Base-by-base conservation (phyloP, 2,113 vertebrate species). In the Grantiella picta region DNA sequence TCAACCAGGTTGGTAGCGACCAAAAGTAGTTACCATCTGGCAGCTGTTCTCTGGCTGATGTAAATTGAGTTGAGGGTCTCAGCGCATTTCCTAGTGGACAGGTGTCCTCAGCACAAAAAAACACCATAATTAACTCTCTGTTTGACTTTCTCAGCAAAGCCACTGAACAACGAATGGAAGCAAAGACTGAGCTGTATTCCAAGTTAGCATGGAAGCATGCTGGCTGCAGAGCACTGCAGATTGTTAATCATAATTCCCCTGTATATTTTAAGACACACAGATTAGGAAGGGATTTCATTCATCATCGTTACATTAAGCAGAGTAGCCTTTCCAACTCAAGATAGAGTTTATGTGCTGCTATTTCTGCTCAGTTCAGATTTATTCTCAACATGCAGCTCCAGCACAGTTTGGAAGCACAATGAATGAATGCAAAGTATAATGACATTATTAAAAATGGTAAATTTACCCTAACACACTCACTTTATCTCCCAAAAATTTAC, bases 1-100 rank as follows among this genome's bases (percentile, higher is more conserved):
- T 96, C 94, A 96, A 92, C 94, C 96, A 97, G 91, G 96, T 97
- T 95, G 94, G 84, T 91, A 91, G 86, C 61, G 92, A 95, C 85
- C 94, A 90, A 96, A 95, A 96, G 95, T 90, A 95, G 96, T 97
- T 95, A 94, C 96, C 95, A 96, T 96, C 94, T 96, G 95, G 96
- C 95, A 97, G 96, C 96, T 97, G 96, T 97, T 97, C 90, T 65
- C 84, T 80, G 86, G 90, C 95, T 96, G 92, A 89, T 94, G 96
- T 97, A 97, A 97, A 95, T n/a, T 90, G 96, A 97, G 96, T 97
- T 95, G 95, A 96, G 92, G 95, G 92, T 95, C 97, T 97, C 96
- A 92, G 94, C 28, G 90, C 65, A 95, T 94, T 97, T 97, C 95
- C 96, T 96, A 82, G 82, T 76, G 91, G 96, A 97, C 96, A 97